Conservation (phyloP, 2,797 vertebrate genomes). For the Dendrocincla tyrannina region DNA sequence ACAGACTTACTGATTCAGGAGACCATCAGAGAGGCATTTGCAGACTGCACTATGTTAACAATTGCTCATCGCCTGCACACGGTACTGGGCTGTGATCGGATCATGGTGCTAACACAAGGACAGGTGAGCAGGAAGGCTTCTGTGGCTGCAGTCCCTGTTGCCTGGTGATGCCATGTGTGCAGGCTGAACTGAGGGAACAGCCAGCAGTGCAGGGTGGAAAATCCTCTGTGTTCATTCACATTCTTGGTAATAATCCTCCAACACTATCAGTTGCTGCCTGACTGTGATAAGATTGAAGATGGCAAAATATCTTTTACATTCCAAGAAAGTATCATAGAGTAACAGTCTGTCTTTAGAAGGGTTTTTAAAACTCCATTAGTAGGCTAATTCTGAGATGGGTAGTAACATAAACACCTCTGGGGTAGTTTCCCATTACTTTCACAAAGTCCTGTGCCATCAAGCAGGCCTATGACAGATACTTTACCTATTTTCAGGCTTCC, state of each 20-base stretch:
- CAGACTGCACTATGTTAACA: conserved; percentile 91
- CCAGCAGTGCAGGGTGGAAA: background rate
- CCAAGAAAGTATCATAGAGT: background rate
- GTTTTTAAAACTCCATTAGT: background rate
- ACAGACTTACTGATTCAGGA: conserved; percentile 91
- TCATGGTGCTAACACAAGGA: conserved; percentile 93
- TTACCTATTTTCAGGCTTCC: background rate
- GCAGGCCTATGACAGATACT: background rate
- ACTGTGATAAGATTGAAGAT: background rate
- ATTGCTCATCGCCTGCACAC: conserved; percentile 92
- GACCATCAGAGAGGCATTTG: conserved; percentile 89
- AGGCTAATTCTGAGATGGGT: background rate
- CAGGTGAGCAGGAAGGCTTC: conserved; percentile 76
- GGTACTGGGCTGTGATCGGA: conserved; percentile 88
- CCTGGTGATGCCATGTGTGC: background rate
- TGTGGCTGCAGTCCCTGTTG: background rate
- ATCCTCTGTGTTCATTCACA: background rate
- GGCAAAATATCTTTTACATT: background rate
- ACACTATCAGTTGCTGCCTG: background rate
- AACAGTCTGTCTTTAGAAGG: background rate
- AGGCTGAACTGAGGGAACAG: background rate
- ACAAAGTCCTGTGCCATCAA: background rate
- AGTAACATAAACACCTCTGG: background rate
- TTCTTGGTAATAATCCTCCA: background rate
- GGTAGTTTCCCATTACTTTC: background rate